phyloP scores from a whole-genome alignment of 2,797 vertebrate species.

The Molossus molossus region DNA sequence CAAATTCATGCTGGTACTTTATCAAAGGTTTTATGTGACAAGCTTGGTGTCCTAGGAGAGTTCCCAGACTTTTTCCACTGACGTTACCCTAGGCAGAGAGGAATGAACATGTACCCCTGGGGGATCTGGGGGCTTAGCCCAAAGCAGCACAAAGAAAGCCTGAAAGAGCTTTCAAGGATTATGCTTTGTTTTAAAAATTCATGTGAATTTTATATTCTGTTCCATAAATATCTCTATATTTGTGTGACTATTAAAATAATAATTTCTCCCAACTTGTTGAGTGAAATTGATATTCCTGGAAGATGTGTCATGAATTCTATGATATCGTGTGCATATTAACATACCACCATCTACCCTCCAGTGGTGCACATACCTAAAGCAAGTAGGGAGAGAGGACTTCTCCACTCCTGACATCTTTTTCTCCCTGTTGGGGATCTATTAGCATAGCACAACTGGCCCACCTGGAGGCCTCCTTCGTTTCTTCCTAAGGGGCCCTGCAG shows the following conservation, averaged over 20 bases:
- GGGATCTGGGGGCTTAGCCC: conserved; percentile 63
- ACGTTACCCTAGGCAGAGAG: conserved; percentile 51
- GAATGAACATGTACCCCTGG: conserved; percentile 55
- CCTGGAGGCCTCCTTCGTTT: not conserved
- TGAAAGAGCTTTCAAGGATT: conserved; percentile 74
- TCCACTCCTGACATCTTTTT: not conserved
- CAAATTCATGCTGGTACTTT: not conserved
- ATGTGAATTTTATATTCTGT: conserved; percentile 76
- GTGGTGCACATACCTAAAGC: not conserved
- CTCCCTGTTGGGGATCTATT: not conserved
- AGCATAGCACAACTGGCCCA: not conserved
- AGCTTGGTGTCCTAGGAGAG: conserved; percentile 24
- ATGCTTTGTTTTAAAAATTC: conserved; percentile 79
- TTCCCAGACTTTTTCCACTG: conserved; percentile 44
- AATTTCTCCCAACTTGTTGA: conserved; percentile 51
- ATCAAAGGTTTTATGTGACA: conserved; percentile 25
- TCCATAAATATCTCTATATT: conserved; percentile 81
- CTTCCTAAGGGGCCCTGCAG: not conserved
- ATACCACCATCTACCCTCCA: not conserved
- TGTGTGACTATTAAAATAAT: conserved; percentile 76
- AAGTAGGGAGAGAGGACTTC: not conserved
- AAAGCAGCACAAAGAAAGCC: conserved; percentile 66
- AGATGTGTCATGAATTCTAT: not conserved
- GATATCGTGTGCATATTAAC: conserved; percentile 5
- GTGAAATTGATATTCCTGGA: conserved; percentile 47